A percentile compares a stretch with the other conserved stretches of the same genome.
These are phyloP conservation scores for Sebastes elongatus DNA, from an alignment of 2,797 vertebrate species.

Conservation along the genomic window DNA sequence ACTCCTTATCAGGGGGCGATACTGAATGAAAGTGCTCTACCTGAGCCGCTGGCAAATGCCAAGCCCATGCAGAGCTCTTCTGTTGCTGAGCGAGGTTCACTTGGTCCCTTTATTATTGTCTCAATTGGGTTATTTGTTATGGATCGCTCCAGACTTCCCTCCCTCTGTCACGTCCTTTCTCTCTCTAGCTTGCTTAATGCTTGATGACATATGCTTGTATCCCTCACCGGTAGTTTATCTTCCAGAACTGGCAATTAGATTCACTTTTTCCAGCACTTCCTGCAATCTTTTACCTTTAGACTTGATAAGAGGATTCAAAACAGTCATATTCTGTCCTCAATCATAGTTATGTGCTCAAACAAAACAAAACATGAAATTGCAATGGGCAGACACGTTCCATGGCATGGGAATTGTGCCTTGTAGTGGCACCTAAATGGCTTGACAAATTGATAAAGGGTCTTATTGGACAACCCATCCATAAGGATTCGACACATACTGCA, in stretches of 20 bases:
- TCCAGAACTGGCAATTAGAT: constrained; percentile 33
- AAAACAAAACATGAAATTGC: constrained; percentile 18
- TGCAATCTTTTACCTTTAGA: constrained; percentile 2
- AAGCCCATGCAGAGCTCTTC: constrained; percentile 13
- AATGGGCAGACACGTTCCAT: constrained; percentile 8
- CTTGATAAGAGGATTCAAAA: constrained; percentile 12
- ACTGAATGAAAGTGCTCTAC: constrained; percentile 18
- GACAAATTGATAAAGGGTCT: constrained; percentile 39
- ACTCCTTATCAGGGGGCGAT: constrained; percentile 1
- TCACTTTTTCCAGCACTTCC: constrained; percentile 6
- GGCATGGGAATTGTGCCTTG: constrained; percentile 27
- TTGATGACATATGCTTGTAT: constrained; percentile 38
- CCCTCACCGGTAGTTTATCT: constrained; percentile 28
- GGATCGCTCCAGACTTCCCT: constrained; percentile 27
- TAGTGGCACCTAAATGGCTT: constrained; percentile 28
- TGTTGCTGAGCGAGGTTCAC: constrained; percentile 30
- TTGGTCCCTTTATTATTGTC: constrained; percentile 38
- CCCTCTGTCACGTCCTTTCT: constrained; percentile 15
- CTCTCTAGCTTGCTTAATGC: constrained; percentile 18
- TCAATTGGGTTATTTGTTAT: constrained; percentile 54
- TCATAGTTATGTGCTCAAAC: constrained; percentile 3
- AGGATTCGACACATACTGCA: constrained; percentile 40
- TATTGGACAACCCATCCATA: constrained; percentile 30
- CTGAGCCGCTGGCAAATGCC: constrained; percentile 27
- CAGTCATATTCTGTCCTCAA: neutral